Evolutionary conservation across 2,888 invertebrate genomes (phyloP).

Genomic region (Nomada hirtipes): DNA sequence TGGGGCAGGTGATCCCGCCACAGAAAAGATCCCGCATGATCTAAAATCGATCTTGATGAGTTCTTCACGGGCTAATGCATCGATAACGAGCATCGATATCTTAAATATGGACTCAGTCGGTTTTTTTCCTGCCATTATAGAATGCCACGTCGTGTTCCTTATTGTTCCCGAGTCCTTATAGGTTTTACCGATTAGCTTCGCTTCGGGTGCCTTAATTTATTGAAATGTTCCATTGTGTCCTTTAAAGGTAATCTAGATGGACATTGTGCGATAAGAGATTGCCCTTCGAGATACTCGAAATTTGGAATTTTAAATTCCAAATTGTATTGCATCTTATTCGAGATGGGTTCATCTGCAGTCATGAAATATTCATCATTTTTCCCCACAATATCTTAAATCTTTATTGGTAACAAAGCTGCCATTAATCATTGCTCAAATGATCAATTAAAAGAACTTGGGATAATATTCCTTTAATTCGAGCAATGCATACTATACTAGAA

Average conservation of each 20-base stretch:
- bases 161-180: not conserved
- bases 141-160: not conserved
- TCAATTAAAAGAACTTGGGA: no score
- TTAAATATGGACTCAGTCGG: slow-evolving; percentile 17
- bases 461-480: no score
- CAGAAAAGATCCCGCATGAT: slow-evolving; percentile 57
- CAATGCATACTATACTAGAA: no score
- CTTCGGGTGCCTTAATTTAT: not conserved
- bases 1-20: slow-evolving; percentile 67
- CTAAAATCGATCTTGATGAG: slow-evolving; percentile 65
- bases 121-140: not conserved
- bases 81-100: slow-evolving; percentile 41
- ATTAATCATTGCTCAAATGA: no score
- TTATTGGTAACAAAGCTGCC: no score
- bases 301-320: slow-evolving; percentile 7
- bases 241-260: not conserved
- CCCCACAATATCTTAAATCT: not conserved
- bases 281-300: not conserved
- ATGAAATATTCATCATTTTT: no score
- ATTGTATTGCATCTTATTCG: not conserved
- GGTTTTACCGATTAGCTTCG: not conserved
- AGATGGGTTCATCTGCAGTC: not conserved
- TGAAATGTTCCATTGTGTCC: not conserved
- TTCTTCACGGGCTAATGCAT: slow-evolving; percentile 48
- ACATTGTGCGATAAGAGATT: not conserved